phyloP scores from a whole-genome alignment of 2,113 vertebrate species.

The Sylvietta virens region DNA sequence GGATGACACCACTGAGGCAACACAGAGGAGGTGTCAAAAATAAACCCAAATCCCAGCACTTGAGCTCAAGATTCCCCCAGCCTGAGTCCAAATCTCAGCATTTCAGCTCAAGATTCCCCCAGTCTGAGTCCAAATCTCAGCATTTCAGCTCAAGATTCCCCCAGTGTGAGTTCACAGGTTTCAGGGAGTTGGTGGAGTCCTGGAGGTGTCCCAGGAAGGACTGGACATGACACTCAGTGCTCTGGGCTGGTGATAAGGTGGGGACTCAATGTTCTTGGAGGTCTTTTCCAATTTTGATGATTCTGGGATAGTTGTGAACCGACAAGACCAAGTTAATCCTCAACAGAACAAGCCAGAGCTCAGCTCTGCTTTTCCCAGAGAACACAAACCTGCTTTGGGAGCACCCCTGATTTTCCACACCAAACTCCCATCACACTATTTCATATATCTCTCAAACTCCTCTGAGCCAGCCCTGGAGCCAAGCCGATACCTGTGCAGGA shows the following conservation, averaged over 20 bases:
- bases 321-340: not conserved
- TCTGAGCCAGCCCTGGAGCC: not conserved
- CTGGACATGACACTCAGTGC: not conserved
- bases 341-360: not conserved
- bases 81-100: not conserved
- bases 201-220: not conserved
- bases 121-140: not conserved
- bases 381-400: not conserved
- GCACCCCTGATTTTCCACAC: not conserved
- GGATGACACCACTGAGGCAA: not conserved
- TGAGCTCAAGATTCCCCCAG: not conserved
- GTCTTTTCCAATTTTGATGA: not conserved
- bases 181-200: not conserved
- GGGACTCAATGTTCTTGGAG: not conserved
- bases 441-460: not conserved
- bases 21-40: not conserved
- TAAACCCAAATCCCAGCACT: not conserved
- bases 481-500: not conserved
- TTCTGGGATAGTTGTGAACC: not conserved
- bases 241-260: not conserved
- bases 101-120: not conserved
- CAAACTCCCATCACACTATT: accelerated
- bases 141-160: not conserved
- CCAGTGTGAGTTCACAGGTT: not conserved
- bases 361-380: not conserved